Evolutionary conservation across 2,113 vertebrate species (phyloP), one percentile per base, ranked within the genome.

Genomic region (Carassius carassius): DNA sequence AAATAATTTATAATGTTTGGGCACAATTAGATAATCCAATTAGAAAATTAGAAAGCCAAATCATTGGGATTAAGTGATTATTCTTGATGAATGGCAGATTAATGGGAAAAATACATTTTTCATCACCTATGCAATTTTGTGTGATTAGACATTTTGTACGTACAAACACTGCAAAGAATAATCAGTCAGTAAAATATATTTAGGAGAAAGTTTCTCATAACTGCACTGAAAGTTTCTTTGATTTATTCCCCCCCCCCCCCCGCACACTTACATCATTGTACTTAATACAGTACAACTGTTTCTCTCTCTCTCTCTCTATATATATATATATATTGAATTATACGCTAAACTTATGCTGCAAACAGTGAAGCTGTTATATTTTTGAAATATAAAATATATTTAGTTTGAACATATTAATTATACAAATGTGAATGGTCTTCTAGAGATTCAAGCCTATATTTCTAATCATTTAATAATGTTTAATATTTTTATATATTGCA

Each of bases 21-120:
- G 70, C 35, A 86, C 76, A 86, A 84, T 86, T 76, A 77, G 60
- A 86, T 84, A 88, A 88, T 84, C 84, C 81, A 75, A 41, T 88
- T 87, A 83, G 21, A 41, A 83, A 85, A 83, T 79, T 56, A 47
- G 78, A 76, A 35, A 60, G 29, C 37, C 69, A 81, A 73, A 86
- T 88, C 76, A 19, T 79, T 23, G 54, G 77, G 51, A 81, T 86
- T 72, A 80, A 75, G 47, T 65, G 51, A 83, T 88, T 77, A 84
- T 81, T 84, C n/a, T 70, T 84, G 41, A 81, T 85, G 62, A 87
- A 79, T 67, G 62, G 12, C 74, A 85, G 65, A 85, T 83, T 72
- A 72, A 63, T 17, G 35, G 60, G 51, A 73, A 82, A 77, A 81
- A 65, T 84, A 37, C 14, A 74, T 74, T 88, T 78, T 60, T 56